These are phyloP conservation scores for Macrobrachium rosenbergii DNA, from an alignment of 1,140 invertebrate genomes.

Conservation along the genomic window DNA sequence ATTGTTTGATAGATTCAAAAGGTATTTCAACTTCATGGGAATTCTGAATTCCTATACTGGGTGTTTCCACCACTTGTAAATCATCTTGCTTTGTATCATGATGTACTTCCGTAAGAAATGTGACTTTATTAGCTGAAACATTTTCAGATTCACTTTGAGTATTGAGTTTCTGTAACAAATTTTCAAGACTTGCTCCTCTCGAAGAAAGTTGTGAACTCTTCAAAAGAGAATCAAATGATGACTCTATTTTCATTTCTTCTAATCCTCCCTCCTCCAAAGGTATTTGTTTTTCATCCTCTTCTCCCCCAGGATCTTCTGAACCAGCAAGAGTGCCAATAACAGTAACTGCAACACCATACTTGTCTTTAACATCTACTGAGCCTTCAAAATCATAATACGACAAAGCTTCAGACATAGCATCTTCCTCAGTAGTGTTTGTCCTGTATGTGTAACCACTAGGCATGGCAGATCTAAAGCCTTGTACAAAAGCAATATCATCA, in stretches of 20 bases:
- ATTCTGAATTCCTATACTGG: background rate
- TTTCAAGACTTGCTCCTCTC: conserved; percentile 13
- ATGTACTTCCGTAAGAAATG: conserved; percentile 34
- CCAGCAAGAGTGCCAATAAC: conserved; percentile 33
- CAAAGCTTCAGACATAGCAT: conserved; percentile 39
- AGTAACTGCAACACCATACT: conserved; percentile 50
- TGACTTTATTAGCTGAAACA: background rate
- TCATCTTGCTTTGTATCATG: too few relatives aligned
- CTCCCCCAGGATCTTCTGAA: background rate
- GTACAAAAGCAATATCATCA: conserved; percentile 41
- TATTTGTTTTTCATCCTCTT: conserved; percentile 23
- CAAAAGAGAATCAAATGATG: conserved; percentile 32
- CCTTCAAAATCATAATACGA: conserved; percentile 47
- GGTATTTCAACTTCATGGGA: conserved; percentile 17
- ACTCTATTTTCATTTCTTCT: conserved; percentile 25
- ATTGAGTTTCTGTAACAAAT: background rate
- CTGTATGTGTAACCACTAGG: conserved; percentile 45
- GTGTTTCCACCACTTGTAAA: background rate
- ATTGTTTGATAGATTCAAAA: conserved; percentile 1
- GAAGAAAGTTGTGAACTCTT: conserved; percentile 29
- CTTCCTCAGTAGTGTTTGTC: conserved; percentile 40
- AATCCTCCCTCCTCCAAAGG: conserved; percentile 41
- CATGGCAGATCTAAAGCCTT: conserved; percentile 31
- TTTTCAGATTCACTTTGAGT: background rate
- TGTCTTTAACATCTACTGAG: conserved; percentile 41